phyloP scores from a whole-genome alignment of 2,888 invertebrate species.

The Watsonalla binaria region DNA sequence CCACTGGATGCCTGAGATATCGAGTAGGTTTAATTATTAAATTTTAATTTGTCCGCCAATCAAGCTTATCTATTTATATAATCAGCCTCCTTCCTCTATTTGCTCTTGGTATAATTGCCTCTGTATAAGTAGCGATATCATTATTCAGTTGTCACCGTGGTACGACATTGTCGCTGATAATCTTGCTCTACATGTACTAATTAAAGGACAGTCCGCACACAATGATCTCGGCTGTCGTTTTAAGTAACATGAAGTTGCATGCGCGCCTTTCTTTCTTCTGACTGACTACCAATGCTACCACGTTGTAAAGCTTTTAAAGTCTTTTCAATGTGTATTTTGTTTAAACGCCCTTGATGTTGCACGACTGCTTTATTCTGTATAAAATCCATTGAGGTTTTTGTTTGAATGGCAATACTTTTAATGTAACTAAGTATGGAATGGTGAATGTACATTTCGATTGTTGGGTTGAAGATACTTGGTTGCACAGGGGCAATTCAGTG shows the following conservation, averaged over 20 bases:
- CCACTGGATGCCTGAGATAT: neutral
- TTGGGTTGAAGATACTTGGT: conserved; percentile 20
- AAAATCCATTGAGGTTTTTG: conserved; percentile 27
- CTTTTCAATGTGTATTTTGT: conserved; percentile 60
- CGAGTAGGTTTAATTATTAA: neutral
- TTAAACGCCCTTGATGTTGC: conserved; percentile 35
- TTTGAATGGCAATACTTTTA: neutral
- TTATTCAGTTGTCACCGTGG: conserved; percentile 63
- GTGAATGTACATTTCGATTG: conserved; percentile 13
- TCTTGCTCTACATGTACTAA: conserved; percentile 72
- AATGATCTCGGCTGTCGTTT: conserved; percentile 66
- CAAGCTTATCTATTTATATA: conserved; percentile 3
- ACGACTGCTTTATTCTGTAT: conserved; percentile 4
- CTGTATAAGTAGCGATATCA: conserved; percentile 44
- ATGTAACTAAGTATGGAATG: conserved; percentile 17
- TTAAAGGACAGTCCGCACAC: conserved; percentile 66
- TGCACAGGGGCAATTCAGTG: conserved; percentile 56
- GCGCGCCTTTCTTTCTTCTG: conserved; percentile 56
- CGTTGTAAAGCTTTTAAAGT: conserved; percentile 55
- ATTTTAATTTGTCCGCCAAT: conserved; percentile 18
- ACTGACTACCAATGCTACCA: conserved; percentile 63
- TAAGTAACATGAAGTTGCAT: conserved; percentile 47
- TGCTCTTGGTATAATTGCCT: conserved; percentile 34
- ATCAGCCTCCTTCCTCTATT: conserved; percentile 9
- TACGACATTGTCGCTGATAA: conserved; percentile 59